Evolutionary conservation across 2,888 invertebrate species (phyloP).

Genomic region (Phortica magna): DNA sequence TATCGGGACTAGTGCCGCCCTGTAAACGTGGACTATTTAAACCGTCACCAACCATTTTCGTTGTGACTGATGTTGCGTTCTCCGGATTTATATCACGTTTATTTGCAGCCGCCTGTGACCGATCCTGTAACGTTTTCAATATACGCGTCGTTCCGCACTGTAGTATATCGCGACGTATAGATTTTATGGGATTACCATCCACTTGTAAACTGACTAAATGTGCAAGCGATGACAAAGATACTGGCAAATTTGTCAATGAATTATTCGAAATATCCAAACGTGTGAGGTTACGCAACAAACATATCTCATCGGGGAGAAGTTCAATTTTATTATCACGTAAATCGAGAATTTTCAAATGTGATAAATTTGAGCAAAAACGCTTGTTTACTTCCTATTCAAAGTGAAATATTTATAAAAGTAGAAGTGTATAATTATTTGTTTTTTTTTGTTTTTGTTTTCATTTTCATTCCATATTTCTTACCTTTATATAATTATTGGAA

Average conservation of each 20-base stretch:
- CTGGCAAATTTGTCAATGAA: conserved; percentile 84
- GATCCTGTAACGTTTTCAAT: conserved; percentile 87
- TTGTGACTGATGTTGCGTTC: conserved; percentile 42
- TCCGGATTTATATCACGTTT: conserved; percentile 17
- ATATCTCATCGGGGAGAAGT: conserved; percentile 88
- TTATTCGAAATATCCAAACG: conserved; percentile 93
- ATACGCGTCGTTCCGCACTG: conserved; percentile 90
- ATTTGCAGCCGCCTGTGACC: conserved; percentile 59
- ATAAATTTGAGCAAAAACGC: conserved; percentile 85
- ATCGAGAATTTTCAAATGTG: conserved; percentile 86
- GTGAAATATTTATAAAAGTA: neutral
- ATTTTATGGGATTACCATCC: conserved; percentile 91
- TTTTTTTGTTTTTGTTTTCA: neutral
- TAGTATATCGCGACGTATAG: conserved; percentile 89
- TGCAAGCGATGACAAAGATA: conserved; percentile 83
- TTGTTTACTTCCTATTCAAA: conserved; percentile 84
- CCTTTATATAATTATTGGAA: conserved; percentile 89
- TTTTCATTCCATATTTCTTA: conserved; percentile 65
- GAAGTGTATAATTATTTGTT: neutral
- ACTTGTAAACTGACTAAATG: conserved; percentile 89
- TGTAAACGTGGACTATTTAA: conserved; percentile 56
- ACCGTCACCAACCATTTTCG: conserved; percentile 75
- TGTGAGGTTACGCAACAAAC: conserved; percentile 85
- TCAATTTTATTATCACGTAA: conserved; percentile 90
- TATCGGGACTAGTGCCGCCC: conserved; percentile 44